Conservation (phyloP, 2,113 vertebrate species). For the Athene cunicularia region DNA sequence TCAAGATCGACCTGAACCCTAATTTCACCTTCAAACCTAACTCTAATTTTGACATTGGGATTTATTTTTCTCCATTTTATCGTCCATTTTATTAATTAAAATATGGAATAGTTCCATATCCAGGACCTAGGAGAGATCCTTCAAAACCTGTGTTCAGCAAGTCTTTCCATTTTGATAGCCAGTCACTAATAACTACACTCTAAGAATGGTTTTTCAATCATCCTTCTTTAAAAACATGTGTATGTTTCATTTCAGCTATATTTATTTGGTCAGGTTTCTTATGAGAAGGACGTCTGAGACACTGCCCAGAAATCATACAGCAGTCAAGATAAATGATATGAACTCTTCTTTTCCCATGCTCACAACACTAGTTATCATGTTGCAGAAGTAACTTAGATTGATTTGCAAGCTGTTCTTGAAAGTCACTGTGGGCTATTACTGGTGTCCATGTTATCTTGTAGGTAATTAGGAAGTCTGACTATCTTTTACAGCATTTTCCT, state of each 20-base stretch:
- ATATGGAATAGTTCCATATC: background rate
- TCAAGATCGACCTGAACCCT: background rate
- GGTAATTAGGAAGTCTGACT: background rate
- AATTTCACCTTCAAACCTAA: background rate
- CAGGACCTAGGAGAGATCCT: background rate
- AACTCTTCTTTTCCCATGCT: background rate
- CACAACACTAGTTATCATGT: background rate
- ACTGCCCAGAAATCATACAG: background rate
- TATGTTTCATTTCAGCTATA: background rate
- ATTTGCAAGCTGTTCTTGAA: background rate
- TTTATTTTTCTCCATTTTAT: background rate
- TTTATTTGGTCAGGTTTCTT: background rate
- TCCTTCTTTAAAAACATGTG: background rate
- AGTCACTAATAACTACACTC: background rate
- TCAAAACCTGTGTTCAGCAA: background rate
- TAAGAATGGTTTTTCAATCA: background rate
- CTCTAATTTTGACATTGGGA: background rate
- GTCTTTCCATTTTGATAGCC: background rate
- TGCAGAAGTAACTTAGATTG: background rate
- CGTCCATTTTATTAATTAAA: background rate
- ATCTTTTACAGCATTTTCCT: background rate
- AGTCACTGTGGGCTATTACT: background rate
- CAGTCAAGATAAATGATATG: background rate
- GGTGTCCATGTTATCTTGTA: background rate
- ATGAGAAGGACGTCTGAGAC: background rate